Evolutionary conservation across 2,113 vertebrate species (phyloP), one percentile per base, ranked within the genome.

Genomic region (Corynorhinus townsendii): DNA sequence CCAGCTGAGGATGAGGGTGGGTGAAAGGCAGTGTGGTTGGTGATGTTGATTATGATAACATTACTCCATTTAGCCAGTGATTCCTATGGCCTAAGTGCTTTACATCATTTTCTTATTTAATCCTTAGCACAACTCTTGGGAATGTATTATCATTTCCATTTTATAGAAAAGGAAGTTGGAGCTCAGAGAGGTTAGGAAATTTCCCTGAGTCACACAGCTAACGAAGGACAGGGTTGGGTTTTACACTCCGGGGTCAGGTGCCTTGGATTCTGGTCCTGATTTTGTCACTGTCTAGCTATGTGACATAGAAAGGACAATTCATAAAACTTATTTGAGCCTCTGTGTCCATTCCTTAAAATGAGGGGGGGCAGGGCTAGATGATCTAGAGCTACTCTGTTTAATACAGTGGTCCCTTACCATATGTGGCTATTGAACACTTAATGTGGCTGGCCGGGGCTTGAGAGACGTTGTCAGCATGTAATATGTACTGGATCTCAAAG

Each of bases 91-190:
- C 80, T 66, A 22, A 54, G 72, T 20, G 52, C 64, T 56, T 80
- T 26, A 71, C 38, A 26, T 10, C 59, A 35, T 81, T 10, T 9
- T 20, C 28, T 71, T 88, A 6, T 49, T 88, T 62, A 35, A 52
- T 62, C 69, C 62, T 64, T 33, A 43, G 28, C 14, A 49, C 24
- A 66, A 43, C 38, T 86, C 43, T 68, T 38, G 68, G 26, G n/a
- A 71, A 38, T 38, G 33, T 49, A n/a, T 47, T 69, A n/a, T 30
- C 59, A 62, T 85, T 68, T 72, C 66, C 26, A 26, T 73, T 72
- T 93, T 91, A 28, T 40, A 87, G 76, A 73, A 90, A 66, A 91
- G 64, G 64, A 49, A 80, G 11, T 33, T 71, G 71, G 68, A 77
- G 16, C 43, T 94, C 71, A 47, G 69, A 91, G 68, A 88, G 15